These are phyloP conservation scores for Choloepus didactylus DNA, from an alignment of 2,797 vertebrate genomes.

Conservation along the genomic window DNA sequence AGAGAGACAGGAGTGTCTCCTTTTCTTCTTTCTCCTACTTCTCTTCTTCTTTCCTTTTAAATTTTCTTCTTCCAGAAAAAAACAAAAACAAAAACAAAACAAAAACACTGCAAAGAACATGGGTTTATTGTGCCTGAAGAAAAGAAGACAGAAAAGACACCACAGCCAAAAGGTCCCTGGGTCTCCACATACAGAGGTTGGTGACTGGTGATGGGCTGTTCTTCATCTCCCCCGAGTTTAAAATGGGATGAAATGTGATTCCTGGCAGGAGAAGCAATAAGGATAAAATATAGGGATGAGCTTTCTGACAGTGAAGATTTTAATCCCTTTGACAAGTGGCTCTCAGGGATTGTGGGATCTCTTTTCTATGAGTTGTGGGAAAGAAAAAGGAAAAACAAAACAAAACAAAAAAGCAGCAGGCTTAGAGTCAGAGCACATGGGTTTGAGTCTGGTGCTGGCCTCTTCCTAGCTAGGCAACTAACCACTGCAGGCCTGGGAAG, in stretches of 20 bases:
- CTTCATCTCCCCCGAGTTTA: neutral
- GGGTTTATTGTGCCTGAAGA: neutral
- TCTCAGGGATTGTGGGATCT: neutral
- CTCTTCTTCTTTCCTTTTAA: neutral
- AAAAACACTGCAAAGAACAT: neutral
- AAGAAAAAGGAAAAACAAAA: neutral
- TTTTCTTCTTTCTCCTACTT: neutral
- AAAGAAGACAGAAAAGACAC: constrained; percentile 5
- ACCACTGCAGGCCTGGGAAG: neutral
- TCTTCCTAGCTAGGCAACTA: neutral
- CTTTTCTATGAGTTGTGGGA: neutral
- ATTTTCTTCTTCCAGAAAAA: constrained; percentile 31
- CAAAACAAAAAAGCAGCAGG: neutral
- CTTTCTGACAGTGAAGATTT: constrained; percentile 38
- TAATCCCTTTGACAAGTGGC: constrained; percentile 60
- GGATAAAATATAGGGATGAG: neutral
- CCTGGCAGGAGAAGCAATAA: neutral
- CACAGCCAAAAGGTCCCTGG: neutral
- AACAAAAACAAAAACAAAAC: neutral
- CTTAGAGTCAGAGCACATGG: neutral
- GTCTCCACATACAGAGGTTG: no score
- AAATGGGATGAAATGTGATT: neutral
- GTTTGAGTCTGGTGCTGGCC: neutral
- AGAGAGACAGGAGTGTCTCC: neutral
- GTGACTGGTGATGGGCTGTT: neutral